Base-by-base conservation (phyloP, 2,888 invertebrate genomes). In the Cheilosia scutellata region DNA sequence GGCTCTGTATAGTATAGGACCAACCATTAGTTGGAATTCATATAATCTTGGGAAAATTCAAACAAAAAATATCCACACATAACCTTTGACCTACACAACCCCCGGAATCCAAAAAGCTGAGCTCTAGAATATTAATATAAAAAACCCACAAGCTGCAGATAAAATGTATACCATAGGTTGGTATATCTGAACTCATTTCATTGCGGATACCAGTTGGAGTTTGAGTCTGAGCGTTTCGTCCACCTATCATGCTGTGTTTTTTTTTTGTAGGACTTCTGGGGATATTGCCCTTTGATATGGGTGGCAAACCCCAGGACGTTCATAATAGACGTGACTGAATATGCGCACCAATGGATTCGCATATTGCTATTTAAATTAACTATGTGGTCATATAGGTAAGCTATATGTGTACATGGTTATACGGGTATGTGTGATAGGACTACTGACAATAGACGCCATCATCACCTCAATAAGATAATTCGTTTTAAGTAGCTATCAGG, bases 281-380 rank as follows among this genome's bases (percentile, higher is more conserved):
- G 29, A 37, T 16, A 40, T 40, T 37, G 5, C 40, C 40, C 16
- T 25, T 6, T 49, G 60, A 44, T 4, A n/a, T 62, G 62, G 16
- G 20, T n/a, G 16, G 27, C 4, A 29, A 42, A 42, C 6, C 66
- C 33, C 66, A 55, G 37, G 55, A 42, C 31, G 25, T 68, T 42
- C 5, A 57, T 44, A 55, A 29, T 29, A 62, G 47, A 47, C 31
- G 47, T 62, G 29, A 16, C 13, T 5, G 11, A 13, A 40, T 66
- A 31, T 55, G 42, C 66, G 37, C 66, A 27, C 49, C 20, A 11
- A 27, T 37, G 33, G 25, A 53, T 5, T 66, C 40, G 47, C 20
- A 44, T 55, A 68, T 57, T 68, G 55, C 55, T 68, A 44, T 68
- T 68, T 42, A 68, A 68, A 68, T 68, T 42, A 68, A 42, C 42